phyloP scores from a whole-genome alignment of 1,140 invertebrate species.

The Tenebrio molitor region DNA sequence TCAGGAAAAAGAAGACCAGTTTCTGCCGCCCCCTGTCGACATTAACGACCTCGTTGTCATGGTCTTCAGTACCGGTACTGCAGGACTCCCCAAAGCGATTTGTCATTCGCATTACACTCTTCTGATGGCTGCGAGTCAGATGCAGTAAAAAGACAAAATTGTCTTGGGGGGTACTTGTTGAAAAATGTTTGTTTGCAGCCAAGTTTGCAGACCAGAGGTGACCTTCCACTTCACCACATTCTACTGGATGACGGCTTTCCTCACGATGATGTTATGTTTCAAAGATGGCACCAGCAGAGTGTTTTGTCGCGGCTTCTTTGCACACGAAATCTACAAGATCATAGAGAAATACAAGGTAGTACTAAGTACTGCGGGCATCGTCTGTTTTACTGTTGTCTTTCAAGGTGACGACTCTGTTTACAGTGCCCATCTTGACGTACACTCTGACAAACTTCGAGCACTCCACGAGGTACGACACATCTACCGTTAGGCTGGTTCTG shows the following conservation, averaged over 20 bases:
- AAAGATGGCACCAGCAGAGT: not conserved
- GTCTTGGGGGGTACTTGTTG: too few relatives aligned
- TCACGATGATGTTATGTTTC: not conserved
- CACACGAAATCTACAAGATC: not conserved
- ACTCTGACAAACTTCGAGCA: not conserved
- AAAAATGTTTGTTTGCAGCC: not conserved
- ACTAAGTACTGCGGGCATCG: not conserved
- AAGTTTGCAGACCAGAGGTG: not conserved
- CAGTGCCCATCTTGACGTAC: not conserved
- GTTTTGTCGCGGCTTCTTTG: not conserved
- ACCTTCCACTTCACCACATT: constrained; percentile 12
- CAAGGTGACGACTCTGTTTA: not conserved
- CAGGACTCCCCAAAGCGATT: constrained; percentile 79
- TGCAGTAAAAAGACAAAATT: not conserved
- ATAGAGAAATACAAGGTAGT: constrained; percentile 29
- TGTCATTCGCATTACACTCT: constrained; percentile 22
- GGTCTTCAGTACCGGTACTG: constrained; percentile 80
- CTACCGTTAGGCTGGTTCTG: not conserved
- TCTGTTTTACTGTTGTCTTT: not conserved
- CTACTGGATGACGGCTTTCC: constrained; percentile 19
- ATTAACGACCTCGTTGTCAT: constrained; percentile 63
- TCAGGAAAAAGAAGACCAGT: constrained; percentile 34
- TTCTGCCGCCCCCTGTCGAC: constrained; percentile 46
- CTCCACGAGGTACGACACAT: not conserved
- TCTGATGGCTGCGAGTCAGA: not conserved